phyloP scores from a whole-genome alignment of 2,797 vertebrate genomes.

The Ctenopoma multispine region DNA sequence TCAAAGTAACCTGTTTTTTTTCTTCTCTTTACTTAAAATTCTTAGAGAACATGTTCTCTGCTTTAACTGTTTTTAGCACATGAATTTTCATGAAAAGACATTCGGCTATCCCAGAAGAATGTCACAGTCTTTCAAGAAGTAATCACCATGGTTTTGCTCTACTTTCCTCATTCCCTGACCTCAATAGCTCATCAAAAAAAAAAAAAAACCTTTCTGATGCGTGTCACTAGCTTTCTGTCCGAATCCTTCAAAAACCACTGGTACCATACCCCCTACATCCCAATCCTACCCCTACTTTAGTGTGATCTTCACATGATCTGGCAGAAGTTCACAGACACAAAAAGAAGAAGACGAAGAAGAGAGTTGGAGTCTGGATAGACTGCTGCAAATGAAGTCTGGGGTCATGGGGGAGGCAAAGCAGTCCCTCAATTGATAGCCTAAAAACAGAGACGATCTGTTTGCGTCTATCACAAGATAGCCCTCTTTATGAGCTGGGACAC shows the following conservation, averaged over 20 bases:
- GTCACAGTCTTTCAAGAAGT: conserved; percentile 66
- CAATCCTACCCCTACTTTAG: conserved; percentile 43
- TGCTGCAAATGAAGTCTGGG: conserved; percentile 27
- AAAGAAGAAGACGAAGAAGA: conserved; percentile 26
- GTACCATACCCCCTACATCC: conserved; percentile 15
- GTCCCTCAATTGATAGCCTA: conserved; percentile 52
- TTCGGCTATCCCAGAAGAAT: conserved; percentile 52
- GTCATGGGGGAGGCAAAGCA: conserved; percentile 50
- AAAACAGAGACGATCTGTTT: conserved; percentile 71
- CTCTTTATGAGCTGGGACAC: conserved; percentile 36
- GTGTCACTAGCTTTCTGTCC: conserved; percentile 34
- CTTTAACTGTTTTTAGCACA: conserved; percentile 43
- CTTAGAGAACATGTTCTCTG: conserved; percentile 1
- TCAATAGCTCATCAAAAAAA: conserved; percentile 63
- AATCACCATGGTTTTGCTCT: conserved; percentile 71
- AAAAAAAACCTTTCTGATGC: conserved; percentile 37
- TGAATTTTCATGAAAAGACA: conserved; percentile 50
- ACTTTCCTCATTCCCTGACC: conserved; percentile 76
- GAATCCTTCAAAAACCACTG: conserved; percentile 26
- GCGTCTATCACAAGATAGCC: conserved; percentile 59
- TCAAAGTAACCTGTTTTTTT: conserved; percentile 20
- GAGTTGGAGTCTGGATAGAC: conserved; percentile 20
- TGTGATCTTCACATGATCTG: conserved; percentile 58
- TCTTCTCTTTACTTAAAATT: background rate
- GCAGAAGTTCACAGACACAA: conserved; percentile 56